Percentiles rank a stretch among this genome's conserved stretches.
phyloP scores from a whole-genome alignment of 2,797 vertebrate genomes.

The Acanthurus leucopareius region DNA sequence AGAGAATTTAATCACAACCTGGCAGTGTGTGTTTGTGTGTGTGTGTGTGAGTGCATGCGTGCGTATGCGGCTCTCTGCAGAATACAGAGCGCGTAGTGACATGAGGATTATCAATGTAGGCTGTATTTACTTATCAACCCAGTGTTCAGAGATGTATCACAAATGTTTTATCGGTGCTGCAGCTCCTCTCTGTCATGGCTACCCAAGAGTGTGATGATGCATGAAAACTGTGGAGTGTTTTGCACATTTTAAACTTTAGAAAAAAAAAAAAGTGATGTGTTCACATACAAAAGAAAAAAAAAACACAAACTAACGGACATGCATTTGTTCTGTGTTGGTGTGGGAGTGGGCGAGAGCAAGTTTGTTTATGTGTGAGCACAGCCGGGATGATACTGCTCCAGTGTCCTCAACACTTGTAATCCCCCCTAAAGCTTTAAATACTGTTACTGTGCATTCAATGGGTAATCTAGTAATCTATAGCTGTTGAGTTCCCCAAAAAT shows the following conservation, averaged over 20 bases:
- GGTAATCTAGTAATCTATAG: constrained; percentile 59
- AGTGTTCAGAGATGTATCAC: constrained; percentile 77
- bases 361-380: constrained; percentile 62
- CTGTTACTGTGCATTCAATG: constrained; percentile 64
- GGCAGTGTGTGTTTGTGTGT: constrained; percentile 67
- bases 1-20: constrained; percentile 95
- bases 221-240: constrained; percentile 19
- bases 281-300: constrained; percentile 29
- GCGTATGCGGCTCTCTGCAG: constrained; percentile 48
- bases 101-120: constrained; percentile 82
- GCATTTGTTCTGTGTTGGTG: constrained; percentile 66
- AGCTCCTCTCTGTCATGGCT: constrained; percentile 36
- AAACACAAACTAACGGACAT: constrained; percentile 26
- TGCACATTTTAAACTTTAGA: constrained; percentile 54
- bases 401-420: constrained; percentile 80
- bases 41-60: constrained; percentile 33
- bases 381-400: constrained; percentile 72
- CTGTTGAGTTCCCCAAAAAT: constrained; percentile 15
- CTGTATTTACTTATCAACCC: constrained; percentile 84
- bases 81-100: constrained; percentile 73
- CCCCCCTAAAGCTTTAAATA: constrained; percentile 82
- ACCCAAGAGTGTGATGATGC: constrained; percentile 42
- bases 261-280: constrained; percentile 55
- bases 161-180: constrained; percentile 65
- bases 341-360: constrained; percentile 65